phyloP scores from a whole-genome alignment of 2,888 invertebrate species.

The Agriopis leucophaearia region DNA sequence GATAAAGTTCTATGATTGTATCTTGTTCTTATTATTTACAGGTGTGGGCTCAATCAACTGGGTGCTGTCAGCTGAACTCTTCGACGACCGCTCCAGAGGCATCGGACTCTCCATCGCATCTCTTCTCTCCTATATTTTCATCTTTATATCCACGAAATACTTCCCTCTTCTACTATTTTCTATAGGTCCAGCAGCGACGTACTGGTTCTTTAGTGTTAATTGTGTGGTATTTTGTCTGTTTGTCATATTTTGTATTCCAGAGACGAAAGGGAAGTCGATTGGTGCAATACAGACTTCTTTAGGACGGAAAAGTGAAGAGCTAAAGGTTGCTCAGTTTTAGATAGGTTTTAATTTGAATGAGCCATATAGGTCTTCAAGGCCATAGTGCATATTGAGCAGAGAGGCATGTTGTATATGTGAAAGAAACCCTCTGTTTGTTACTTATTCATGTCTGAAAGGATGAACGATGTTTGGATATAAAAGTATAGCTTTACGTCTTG shows the following conservation, averaged over 20 bases:
- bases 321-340: conserved; percentile 4
- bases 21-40: conserved; percentile 44
- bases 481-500: no score
- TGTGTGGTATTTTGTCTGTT: conserved; percentile 54
- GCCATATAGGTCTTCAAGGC: no score
- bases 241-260: conserved; percentile 63
- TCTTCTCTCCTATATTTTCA: conserved; percentile 39
- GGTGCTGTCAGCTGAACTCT: conserved; percentile 64
- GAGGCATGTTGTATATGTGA: no score
- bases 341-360: background rate
- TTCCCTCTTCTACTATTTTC: conserved; percentile 55
- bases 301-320: background rate
- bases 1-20: background rate
- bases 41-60: conserved; percentile 66
- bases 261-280: conserved; percentile 73
- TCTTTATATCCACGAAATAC: conserved; percentile 61
- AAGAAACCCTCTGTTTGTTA: no score
- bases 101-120: conserved; percentile 54
- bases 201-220: conserved; percentile 60
- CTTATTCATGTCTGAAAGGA: no score
- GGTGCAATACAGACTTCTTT: conserved; percentile 62
- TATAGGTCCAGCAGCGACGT: conserved; percentile 60
- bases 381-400: no score
- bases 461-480: no score
- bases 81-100: conserved; percentile 62